Evolutionary conservation across 2,797 vertebrate species (phyloP), one percentile per base, ranked within the genome.

Genomic region (Phoxinus dragarum): DNA sequence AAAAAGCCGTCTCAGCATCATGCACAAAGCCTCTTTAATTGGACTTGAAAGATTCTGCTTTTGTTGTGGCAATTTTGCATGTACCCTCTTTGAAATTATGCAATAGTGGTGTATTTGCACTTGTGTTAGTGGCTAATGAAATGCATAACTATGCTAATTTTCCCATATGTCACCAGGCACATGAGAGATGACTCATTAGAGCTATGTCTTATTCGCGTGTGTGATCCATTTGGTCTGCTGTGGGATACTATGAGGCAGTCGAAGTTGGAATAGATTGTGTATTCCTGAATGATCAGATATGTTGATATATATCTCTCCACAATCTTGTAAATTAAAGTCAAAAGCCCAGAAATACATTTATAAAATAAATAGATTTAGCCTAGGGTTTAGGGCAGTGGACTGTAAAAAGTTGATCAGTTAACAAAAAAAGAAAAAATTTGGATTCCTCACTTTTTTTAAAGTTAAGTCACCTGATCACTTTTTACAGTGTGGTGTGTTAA

Each of bases 71-170:
- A 69, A 73, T 36, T 90, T 86, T 82, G 81, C 89, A 68, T 77
- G 31, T 82, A 84, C 36, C 21, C 72, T 23, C 86, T 92, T 93
- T 93, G 91, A 93, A 91, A 86, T 87, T 42, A 73, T 89, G 64
- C 9, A 66, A 83, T 64, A 81, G 82, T 84, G 86, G 86, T 87
- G 86, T 92, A 81, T 80, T 52, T 71, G 82, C 89, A 88, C 87
- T 88, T 93, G 90, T 88, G 86, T 59, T 67, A 44, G 81, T 75
- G 79, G 89, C 79, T 90, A 92, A 92, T 91, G 83, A 89, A 90
- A 91, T 82, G 42, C 79, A 91, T 67, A 91, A 79, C 71, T 87
- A 49, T 84, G 75, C 86, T 49, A 73, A 80, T 66, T 87, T 89
- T 88, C 85, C 71, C 54, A 82, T 81, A 84, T 91, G 82, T 90